A percentile compares a stretch with the other conserved stretches of the same genome.
Conservation (phyloP, 1,140 invertebrate genomes). For the Solenopsis invicta region DNA sequence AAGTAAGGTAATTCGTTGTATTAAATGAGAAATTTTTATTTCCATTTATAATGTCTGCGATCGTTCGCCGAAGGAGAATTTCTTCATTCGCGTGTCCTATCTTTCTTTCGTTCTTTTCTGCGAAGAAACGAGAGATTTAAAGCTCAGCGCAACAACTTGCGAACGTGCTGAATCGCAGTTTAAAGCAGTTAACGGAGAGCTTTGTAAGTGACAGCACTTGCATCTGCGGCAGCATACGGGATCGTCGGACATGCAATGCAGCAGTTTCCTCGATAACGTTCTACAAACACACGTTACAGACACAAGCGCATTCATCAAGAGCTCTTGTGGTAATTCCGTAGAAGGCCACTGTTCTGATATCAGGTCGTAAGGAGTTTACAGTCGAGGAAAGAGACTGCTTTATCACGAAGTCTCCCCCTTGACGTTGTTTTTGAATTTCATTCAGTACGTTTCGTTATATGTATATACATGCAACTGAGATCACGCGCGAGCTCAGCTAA, state of each 20-base stretch:
- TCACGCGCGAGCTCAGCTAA: constrained; percentile 4
- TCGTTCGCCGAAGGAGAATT: not conserved
- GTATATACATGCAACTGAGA: not conserved
- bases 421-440: constrained; percentile 45
- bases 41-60: not conserved
- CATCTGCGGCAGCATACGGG: constrained; percentile 7
- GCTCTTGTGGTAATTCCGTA: constrained; percentile 30
- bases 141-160: not conserved
- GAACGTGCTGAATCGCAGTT: constrained; percentile 44
- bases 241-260: constrained; percentile 31
- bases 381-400: constrained; percentile 4
- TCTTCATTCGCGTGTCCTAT: not conserved
- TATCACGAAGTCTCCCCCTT: constrained; percentile 8
- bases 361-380: constrained; percentile 43
- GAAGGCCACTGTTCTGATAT: constrained; percentile 24
- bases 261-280: constrained; percentile 27
- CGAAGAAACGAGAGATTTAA: constrained; percentile 26
- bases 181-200: constrained; percentile 42
- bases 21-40: constrained; percentile 17
- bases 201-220: constrained; percentile 52
- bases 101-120: constrained; percentile 6
- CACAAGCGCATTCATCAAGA: constrained; percentile 9
- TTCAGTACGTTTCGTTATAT: constrained; percentile 7
- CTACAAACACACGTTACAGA: constrained; percentile 6
- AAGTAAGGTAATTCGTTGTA: not conserved